Conservation (phyloP, 2,113 vertebrate genomes). For the Crotalus helleri region DNA sequence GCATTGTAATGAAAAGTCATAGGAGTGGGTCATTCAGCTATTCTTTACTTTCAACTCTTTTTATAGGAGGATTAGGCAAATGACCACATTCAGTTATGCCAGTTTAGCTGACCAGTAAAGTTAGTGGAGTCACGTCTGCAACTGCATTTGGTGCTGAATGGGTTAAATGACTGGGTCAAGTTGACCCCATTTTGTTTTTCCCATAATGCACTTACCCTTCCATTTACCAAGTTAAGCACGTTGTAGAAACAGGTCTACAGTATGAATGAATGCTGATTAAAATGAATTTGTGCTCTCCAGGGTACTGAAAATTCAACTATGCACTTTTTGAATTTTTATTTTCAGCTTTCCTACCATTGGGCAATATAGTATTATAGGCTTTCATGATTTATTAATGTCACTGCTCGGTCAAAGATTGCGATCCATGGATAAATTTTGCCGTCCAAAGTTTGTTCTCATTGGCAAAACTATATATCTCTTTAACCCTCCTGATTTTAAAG, state of each 20-base stretch:
- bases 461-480: background rate
- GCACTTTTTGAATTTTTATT: background rate
- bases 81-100: background rate
- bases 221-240: background rate
- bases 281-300: background rate
- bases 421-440: background rate
- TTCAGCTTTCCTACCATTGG: background rate
- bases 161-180: background rate
- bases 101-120: background rate
- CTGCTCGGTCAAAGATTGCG: background rate
- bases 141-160: background rate
- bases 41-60: background rate
- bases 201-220: background rate
- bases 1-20: background rate
- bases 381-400: background rate
- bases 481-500: background rate
- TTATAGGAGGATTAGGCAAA: background rate
- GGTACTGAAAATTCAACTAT: background rate
- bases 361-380: background rate
- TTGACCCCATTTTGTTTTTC: background rate
- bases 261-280: background rate
- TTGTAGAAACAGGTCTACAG: background rate
- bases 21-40: background rate
- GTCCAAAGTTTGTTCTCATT: background rate
- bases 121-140: background rate